Conservation (phyloP, 2,113 vertebrate species). For the Campylomormyrus tamandua region DNA sequence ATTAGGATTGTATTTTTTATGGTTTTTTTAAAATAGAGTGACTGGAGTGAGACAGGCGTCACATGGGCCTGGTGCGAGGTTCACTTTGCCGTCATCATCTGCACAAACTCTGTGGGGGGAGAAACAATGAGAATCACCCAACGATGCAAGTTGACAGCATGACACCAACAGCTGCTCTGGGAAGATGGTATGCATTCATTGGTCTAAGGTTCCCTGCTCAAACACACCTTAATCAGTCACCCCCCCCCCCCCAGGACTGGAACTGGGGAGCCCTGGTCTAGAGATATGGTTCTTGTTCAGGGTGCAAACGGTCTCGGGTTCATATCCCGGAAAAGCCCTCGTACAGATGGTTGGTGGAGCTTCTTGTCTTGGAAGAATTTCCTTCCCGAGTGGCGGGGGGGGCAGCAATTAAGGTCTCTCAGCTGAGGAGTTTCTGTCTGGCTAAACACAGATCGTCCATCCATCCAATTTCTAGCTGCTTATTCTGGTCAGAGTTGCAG, state of each 20-base stretch:
- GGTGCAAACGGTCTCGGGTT: background rate
- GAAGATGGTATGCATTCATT: background rate
- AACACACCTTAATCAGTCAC: background rate
- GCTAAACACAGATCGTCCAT: background rate
- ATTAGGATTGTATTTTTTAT: conserved; percentile 27
- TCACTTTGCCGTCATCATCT: conserved; percentile 94
- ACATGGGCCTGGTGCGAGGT: conserved; percentile 47
- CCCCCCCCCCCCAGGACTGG: background rate
- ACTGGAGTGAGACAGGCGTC: conserved; percentile 71
- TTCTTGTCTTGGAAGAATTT: background rate
- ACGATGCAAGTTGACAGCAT: background rate
- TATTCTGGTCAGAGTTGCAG: background rate
- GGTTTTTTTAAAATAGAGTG: conserved; percentile 57
- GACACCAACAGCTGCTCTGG: background rate
- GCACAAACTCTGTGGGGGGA: conserved; percentile 75
- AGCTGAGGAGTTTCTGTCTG: background rate
- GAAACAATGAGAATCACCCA: background rate
- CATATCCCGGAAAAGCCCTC: background rate
- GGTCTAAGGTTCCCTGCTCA: background rate
- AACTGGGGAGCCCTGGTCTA: background rate
- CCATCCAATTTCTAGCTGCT: background rate
- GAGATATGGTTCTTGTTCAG: background rate
- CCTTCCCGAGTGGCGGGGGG: background rate
- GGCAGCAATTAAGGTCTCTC: background rate
- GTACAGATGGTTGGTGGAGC: background rate